Base-by-base conservation (phyloP, 2,113 vertebrate species). In the Ceyx margarethae region DNA sequence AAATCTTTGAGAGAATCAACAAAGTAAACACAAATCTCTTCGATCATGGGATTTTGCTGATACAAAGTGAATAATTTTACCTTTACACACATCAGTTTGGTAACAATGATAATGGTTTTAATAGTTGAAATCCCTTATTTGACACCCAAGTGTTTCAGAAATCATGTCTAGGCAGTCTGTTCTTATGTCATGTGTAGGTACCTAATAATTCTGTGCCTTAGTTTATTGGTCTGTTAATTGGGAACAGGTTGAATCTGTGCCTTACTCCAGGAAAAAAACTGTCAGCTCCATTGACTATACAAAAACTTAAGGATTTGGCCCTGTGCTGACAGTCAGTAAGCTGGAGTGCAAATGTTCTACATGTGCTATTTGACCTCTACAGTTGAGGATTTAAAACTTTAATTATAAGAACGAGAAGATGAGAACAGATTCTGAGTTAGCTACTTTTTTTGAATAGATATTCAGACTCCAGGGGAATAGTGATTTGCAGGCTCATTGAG, bases 401-500 rank as follows among this genome's bases (percentile, higher is more conserved):
- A 96, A 96, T 96, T 96, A 96, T 92, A 90, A 64, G 95, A 96
- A 95, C 4, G 67, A 85, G 94, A 91, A 96, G 96, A 96, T 96
- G 96, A 95, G 96, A 96, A 95, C 94, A 96, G 89, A 96, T 95
- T 96, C 84, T 92, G 92, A 96, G 92, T 96, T 95, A 95, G 95
- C 89, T 95, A 95, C 94, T 93, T 96, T 96, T 96, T 96, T 95
- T 96, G 95, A 96, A 96, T 95, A 96, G 94, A 94, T 96, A 96
- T 96, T 93, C 96, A 95, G 95, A 96, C 92, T 96, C 96, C 94
- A 89, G 90, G 83, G 93, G 96, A 96, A 94, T 94, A 96, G 95
- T 95, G 95, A 96, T 96, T 96, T 96, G 96, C 95, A 96, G 92
- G 94, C 96, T 96, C 94, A 95, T 90, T 96, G 96, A 96, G 94